Percentiles rank a stretch among this genome's conserved stretches.
Evolutionary conservation across 2,888 invertebrate species (phyloP).

Genomic region (Escarpia spicata): DNA sequence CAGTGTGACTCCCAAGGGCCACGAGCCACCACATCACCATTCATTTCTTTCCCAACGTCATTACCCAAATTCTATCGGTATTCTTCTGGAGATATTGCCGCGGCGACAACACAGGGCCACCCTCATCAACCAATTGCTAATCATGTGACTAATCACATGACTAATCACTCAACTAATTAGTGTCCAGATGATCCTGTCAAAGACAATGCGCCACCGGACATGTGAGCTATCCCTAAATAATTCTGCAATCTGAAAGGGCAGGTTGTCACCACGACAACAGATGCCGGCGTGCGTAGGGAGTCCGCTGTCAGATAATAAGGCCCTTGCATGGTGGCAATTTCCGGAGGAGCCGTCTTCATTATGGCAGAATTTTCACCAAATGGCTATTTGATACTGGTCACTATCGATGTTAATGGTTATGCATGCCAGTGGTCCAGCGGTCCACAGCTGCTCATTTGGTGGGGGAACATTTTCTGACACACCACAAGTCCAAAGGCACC

Average conservation of each 20-base stretch:
- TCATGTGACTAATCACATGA: not conserved
- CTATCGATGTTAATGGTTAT: slow-evolving; percentile 16
- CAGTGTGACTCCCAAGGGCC: not conserved
- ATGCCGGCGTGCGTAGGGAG: not conserved
- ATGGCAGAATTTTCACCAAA: not conserved
- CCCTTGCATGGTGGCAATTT: slow-evolving; percentile 4
- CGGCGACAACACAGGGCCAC: not conserved
- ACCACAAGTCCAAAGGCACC: not conserved
- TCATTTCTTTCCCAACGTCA: not conserved
- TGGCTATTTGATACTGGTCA: slow-evolving; percentile 16
- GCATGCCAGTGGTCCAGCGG: not conserved
- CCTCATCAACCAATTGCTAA: not conserved
- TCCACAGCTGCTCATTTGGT: not conserved
- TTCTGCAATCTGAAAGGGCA: not conserved
- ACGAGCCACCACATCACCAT: not conserved
- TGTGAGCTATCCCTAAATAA: not conserved
- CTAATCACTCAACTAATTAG: not conserved
- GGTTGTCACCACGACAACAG: not conserved
- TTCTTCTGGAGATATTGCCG: not conserved
- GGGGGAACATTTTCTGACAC: not conserved
- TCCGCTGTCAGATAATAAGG: not conserved
- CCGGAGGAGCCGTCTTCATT: not conserved
- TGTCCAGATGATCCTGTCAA: not conserved
- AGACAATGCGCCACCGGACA: slow-evolving; percentile 8
- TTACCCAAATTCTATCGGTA: slow-evolving; percentile 8